Evolutionary conservation across 2,888 invertebrate species (phyloP).

Genomic region (Biston stratarius): DNA sequence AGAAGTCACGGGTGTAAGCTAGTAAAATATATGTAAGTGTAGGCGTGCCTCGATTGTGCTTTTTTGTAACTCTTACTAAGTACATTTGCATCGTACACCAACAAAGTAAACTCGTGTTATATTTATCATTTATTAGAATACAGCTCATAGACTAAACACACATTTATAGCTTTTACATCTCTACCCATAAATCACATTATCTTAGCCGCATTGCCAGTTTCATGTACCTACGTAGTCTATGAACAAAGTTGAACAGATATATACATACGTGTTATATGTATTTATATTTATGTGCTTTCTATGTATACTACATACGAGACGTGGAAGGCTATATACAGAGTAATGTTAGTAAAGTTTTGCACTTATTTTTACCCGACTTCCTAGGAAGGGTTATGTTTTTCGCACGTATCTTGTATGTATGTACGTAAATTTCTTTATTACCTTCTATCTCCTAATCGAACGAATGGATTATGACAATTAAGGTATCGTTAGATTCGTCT

Average conservation of each 20-base stretch:
- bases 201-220: slow-evolving; percentile 15
- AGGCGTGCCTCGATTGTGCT: background rate
- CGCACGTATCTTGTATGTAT: no score
- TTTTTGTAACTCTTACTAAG: background rate
- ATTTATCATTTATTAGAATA: slow-evolving; percentile 4
- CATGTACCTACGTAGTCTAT: slow-evolving; percentile 9
- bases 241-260: slow-evolving; percentile 11
- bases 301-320: background rate
- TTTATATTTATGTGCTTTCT: background rate
- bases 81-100: background rate
- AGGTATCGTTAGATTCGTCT: no score
- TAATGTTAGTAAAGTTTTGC: no score
- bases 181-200: slow-evolving; percentile 18
- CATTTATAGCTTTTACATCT: slow-evolving; percentile 10
- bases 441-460: no score
- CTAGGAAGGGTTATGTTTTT: no score
- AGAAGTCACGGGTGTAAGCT: no score
- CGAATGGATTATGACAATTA: no score
- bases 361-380: no score
- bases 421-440: no score
- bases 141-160: slow-evolving; percentile 8
- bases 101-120: background rate
- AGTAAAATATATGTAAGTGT: no score
- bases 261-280: background rate
- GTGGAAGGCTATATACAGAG: background rate